Base-by-base conservation (phyloP, 2,888 invertebrate species). In the Ligdia adustata region DNA sequence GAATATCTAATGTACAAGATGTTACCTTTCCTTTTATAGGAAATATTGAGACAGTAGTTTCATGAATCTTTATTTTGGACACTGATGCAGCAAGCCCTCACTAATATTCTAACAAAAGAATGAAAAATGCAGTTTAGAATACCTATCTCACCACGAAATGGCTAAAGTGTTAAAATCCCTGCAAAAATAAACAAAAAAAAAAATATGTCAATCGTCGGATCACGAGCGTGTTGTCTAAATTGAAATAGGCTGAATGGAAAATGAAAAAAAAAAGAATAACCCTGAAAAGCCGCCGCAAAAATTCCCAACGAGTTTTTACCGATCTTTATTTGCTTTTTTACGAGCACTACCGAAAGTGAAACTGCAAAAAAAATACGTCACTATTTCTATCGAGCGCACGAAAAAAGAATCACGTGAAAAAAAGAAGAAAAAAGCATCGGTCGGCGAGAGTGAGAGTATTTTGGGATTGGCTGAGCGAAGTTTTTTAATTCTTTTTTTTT, bases 251-350 rank as follows among this genome's bases (percentile, higher is more conserved):
- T 42, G 51, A 51, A 56, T 54, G 56, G 29, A 55, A 69, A 72
- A 70, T 62, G 59, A 46, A 72, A 68, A 75, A 74, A 73, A 64
- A 69, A 70, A 64, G 73, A 72, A 76, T 79, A 80, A 75, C 72
- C 75, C 72, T 74, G 79, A 82, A 82, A 82, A 75, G 65, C 72
- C 61, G 63, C 69, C 72, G 62, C 64, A 69, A 79, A 82, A 84
- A 83, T 79, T 69, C 69, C 76, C 66, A 71, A 73, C 72, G 75
- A 74, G 65, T 75, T 82, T 84, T 84, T 79, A 73, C 77, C 77
- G 67, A 85, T 86, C 79, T 86, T 84, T 87, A 85, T 89, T 88
- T 83, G 85, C 81, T 79, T 83, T 33, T 82, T 86, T 79, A 79
- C 82, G 81, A 80, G 78, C 80, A 80, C 81, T 75, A 79, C 28